Evolutionary conservation across 2,888 invertebrate genomes (phyloP), one percentile per base, ranked within the genome.

Genomic region (Ditylenchus weischeri): DNA sequence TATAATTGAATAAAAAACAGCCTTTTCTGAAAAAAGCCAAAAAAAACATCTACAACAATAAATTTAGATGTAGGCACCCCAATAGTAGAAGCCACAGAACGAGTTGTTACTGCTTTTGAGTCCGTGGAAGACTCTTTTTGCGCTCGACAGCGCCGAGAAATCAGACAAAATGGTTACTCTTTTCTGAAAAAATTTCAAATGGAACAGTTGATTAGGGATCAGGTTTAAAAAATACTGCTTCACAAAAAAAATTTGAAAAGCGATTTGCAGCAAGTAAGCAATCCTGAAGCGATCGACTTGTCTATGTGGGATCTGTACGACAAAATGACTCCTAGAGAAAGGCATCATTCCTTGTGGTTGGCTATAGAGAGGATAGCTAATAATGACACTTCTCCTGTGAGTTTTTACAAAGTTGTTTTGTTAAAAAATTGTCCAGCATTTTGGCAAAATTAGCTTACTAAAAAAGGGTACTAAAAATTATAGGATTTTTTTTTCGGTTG

Each of bases 351-450:
- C 6, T 36, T 71, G 29, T 71, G 71, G 71, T 54, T 38, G 15
- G 63, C 71, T 18, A 48, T 71, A 18, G 70, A 71, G 61, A 43
- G 57, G 23, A 67, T 71, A 36, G 71, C 71, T 7, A 50, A 47
- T 23, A 61, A 62, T 48, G 62, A 62, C 48, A 62, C 62, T 11
- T 62, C 62, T 23, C 23, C 48, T 23, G 62, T 62, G 3, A 38
- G 62, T 62, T n/a, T 36, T 29, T 4, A 2, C 2, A 29, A 29
- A 29, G n/a, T 29, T 29, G 5, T 5, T 29, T 5, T 29, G 29
- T 29, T 2, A n/a, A 29, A 29, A 29, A 29, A 29, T 5, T 29
- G 5, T 5, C 2, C 29, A 29, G 29, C 5, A 29, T 29, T 29
- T 29, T 29, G 29, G 29, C 29, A 29, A 29, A 29, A 29, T 4